Base-by-base conservation (phyloP, 2,113 vertebrate species). In the Carassius carassius region DNA sequence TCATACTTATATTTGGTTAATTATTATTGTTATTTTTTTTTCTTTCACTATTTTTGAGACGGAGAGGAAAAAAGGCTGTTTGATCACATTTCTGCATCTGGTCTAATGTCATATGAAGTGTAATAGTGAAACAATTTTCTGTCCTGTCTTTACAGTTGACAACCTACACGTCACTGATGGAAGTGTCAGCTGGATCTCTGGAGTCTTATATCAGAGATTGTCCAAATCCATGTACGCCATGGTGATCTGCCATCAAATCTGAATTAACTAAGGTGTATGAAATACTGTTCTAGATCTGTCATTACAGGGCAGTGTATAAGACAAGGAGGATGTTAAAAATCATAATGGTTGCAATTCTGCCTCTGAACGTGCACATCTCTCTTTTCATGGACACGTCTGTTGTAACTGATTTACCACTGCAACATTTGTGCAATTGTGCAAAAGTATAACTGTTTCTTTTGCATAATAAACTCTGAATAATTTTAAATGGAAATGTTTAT, bases 131-230 rank as follows among this genome's bases (percentile, higher is more conserved):
- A 5, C 23, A 1, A 17, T 41, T 41, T 75, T 60, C 16, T 73
- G 14, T 82, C 44, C 63, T 79, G 75, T 82, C 12, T 69, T 12
- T 1, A 54, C 90, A 97, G 96, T 91, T 97, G 88, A 97, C 96
- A 0, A 94, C 94, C 69, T 96, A 93, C 86, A 97, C 96, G 4
- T 90, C 95, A 0, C 87, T 97, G 89, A 95, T 97, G 90, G 94
- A 95, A 8, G 93, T 96, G 44, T 73, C 91, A 32, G 87, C 85
- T 2, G 92, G 91, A 54, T 93, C 86, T 0, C 88, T 92, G 81
- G 96, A 97, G 91, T 90, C 92, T 12, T 95, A 95, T 84, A 90
- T 95, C 77, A 93, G 96, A 81, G 94, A 95, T 0, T 97, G 96
- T 82, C 95, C 95, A 58, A 92, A 95, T 86, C 95, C 95, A 4